phyloP scores from a whole-genome alignment of 2,888 invertebrate species.

The Parnassius orleans region DNA sequence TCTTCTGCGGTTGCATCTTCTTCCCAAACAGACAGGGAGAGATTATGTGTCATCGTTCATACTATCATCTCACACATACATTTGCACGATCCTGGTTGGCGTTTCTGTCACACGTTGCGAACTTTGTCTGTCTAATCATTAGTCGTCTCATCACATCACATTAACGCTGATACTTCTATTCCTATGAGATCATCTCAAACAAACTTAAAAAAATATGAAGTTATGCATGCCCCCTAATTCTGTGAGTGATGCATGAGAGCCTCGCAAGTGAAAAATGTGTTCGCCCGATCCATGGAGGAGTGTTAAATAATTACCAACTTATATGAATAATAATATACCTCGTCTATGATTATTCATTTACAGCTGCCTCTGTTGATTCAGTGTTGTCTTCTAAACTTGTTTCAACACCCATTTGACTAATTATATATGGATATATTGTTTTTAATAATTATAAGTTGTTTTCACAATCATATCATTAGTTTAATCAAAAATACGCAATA shows the following conservation, averaged over 20 bases:
- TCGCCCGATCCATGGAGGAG: conserved; percentile 38
- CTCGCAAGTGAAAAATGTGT: conserved; percentile 45
- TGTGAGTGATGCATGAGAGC: conserved; percentile 59
- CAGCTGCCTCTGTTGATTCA: conserved; percentile 27
- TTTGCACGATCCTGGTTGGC: conserved; percentile 67
- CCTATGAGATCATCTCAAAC: conserved; percentile 44
- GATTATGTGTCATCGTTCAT: conserved; percentile 59
- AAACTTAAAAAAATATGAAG: conserved; percentile 50
- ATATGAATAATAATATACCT: conserved; percentile 32
- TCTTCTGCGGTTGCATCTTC: conserved; percentile 63
- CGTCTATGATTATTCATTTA: conserved; percentile 28
- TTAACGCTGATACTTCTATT: conserved; percentile 52
- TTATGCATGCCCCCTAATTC: conserved; percentile 60
- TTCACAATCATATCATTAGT: not conserved
- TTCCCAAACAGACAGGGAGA: conserved; percentile 67
- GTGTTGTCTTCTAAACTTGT: conserved; percentile 34
- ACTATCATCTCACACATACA: conserved; percentile 56
- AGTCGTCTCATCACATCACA: conserved; percentile 58
- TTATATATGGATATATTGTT: not conserved
- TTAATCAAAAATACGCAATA: not conserved
- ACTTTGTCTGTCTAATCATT: conserved; percentile 49
- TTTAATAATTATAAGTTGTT: conserved; percentile 24
- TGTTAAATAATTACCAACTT: conserved; percentile 38
- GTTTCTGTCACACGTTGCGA: conserved; percentile 48
- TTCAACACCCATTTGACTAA: conserved; percentile 30